Conservation (phyloP, 2,113 vertebrate species). For the Gymnocephalus cernua region DNA sequence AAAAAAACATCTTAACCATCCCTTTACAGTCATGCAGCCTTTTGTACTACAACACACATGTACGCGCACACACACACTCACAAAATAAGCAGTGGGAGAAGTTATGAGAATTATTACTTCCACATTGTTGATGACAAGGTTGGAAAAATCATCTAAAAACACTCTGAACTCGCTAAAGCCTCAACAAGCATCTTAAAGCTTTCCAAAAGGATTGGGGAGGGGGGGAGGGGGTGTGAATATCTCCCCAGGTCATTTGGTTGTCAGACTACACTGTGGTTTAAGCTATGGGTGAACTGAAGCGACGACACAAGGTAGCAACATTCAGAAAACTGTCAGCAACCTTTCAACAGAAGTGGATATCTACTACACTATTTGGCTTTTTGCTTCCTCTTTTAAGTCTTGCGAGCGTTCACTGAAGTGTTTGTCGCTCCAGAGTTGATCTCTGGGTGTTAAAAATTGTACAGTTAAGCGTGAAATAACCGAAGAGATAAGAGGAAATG, state of each 20-base stretch:
- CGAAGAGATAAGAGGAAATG: slow-evolving; percentile 44
- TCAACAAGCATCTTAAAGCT: slow-evolving; percentile 83
- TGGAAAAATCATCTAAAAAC: slow-evolving; percentile 63
- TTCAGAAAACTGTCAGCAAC: slow-evolving; percentile 60
- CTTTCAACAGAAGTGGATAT: slow-evolving; percentile 66
- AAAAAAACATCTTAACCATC: slow-evolving; percentile 75
- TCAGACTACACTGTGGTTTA: slow-evolving; percentile 79
- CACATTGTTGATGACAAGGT: slow-evolving; percentile 74
- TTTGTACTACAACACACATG: slow-evolving; percentile 79
- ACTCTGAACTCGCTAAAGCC: slow-evolving; percentile 80
- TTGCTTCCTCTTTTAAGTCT: slow-evolving; percentile 71
- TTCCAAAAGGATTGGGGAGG: slow-evolving; percentile 63
- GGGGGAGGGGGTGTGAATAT: slow-evolving; percentile 35
- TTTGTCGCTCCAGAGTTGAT: slow-evolving; percentile 56
- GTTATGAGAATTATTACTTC: slow-evolving; percentile 79
- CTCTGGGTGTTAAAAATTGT: slow-evolving; percentile 39
- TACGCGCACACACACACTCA: slow-evolving; percentile 59
- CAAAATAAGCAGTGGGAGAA: slow-evolving; percentile 72
- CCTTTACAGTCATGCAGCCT: slow-evolving; percentile 83
- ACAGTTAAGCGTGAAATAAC: slow-evolving; percentile 38
- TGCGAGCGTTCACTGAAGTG: slow-evolving; percentile 55
- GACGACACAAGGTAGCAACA: slow-evolving; percentile 69
- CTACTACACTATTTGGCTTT: slow-evolving; percentile 80
- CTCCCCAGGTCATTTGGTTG: slow-evolving; percentile 81
- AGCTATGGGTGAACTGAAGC: slow-evolving; percentile 72